These are phyloP conservation scores for Cetoscarus ocellatus DNA, from an alignment of 2,797 vertebrate genomes.

Conservation along the genomic window DNA sequence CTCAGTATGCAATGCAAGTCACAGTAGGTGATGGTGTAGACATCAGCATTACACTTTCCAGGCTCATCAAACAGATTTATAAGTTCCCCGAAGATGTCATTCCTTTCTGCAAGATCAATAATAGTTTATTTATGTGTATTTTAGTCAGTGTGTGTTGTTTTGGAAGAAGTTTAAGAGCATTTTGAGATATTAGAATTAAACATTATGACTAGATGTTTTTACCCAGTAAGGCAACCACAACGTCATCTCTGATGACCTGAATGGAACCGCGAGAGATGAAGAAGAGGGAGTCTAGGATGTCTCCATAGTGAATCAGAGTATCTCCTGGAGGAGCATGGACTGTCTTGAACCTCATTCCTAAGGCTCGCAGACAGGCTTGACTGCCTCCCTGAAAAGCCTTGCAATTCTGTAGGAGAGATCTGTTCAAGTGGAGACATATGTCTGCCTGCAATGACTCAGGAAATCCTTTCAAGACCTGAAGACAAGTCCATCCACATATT, in stretches of 20 bases:
- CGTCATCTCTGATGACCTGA: conserved; percentile 91
- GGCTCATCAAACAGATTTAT: conserved; percentile 91
- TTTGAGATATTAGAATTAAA: not conserved
- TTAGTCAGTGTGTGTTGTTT: not conserved
- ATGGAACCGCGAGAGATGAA: conserved; percentile 97
- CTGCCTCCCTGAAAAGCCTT: conserved; percentile 94
- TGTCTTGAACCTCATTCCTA: conserved; percentile 93
- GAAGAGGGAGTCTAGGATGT: conserved; percentile 93
- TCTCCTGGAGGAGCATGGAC: conserved; percentile 94
- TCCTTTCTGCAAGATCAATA: conserved; percentile 86
- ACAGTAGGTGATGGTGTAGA: conserved; percentile 93
- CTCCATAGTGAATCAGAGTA: conserved; percentile 92
- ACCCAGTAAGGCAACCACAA: conserved; percentile 95
- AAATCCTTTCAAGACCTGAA: conserved; percentile 96
- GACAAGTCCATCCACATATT: not conserved
- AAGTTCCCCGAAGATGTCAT: conserved; percentile 94
- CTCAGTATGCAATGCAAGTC: conserved; percentile 95
- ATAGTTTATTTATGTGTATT: not conserved
- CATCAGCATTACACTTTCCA: conserved; percentile 92
- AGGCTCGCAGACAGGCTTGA: conserved; percentile 92
- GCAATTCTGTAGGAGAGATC: conserved; percentile 92
- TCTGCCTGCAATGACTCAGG: conserved; percentile 96
- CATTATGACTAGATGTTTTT: not conserved
- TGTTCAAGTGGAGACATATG: conserved; percentile 96
- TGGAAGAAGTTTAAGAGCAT: not conserved